Conservation (phyloP, 2,888 invertebrate genomes). For the Heliconius hortense region DNA sequence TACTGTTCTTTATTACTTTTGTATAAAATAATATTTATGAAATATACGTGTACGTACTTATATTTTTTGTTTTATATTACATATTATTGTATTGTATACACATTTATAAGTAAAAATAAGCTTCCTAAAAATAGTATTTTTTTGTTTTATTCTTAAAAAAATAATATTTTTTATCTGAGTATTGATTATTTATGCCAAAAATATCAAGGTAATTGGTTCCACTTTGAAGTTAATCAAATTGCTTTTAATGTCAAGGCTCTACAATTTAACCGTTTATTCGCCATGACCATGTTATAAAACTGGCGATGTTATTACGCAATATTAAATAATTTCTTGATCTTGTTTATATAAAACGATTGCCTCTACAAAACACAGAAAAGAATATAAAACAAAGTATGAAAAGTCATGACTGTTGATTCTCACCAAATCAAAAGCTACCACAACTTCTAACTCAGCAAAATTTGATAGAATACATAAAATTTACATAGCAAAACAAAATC, state of each 20-base stretch:
- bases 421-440: slow-evolving; percentile 1
- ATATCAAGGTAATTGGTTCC: slow-evolving; percentile 20
- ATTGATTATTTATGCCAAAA: not conserved
- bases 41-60: not conserved
- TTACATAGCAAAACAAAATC: slow-evolving; percentile 40
- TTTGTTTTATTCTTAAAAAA: not conserved
- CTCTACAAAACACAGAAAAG: not conserved
- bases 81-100: no score
- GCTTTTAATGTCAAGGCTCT: slow-evolving; percentile 34
- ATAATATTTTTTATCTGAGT: not conserved
- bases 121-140: not conserved
- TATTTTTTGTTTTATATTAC: no score
- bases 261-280: slow-evolving; percentile 29
- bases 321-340: slow-evolving; percentile 19
- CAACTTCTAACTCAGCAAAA: slow-evolving; percentile 9
- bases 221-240: slow-evolving; percentile 19
- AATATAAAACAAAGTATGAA: not conserved
- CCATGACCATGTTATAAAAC: slow-evolving; percentile 32
- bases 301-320: slow-evolving; percentile 23
- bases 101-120: not conserved
- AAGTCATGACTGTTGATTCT: slow-evolving; percentile 7
- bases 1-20: not conserved
- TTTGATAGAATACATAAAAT: slow-evolving; percentile 39
- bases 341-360: not conserved
- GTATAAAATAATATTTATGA: not conserved